Conservation (phyloP, 1,140 invertebrate genomes). For the Leptoteleia sp. region DNA sequence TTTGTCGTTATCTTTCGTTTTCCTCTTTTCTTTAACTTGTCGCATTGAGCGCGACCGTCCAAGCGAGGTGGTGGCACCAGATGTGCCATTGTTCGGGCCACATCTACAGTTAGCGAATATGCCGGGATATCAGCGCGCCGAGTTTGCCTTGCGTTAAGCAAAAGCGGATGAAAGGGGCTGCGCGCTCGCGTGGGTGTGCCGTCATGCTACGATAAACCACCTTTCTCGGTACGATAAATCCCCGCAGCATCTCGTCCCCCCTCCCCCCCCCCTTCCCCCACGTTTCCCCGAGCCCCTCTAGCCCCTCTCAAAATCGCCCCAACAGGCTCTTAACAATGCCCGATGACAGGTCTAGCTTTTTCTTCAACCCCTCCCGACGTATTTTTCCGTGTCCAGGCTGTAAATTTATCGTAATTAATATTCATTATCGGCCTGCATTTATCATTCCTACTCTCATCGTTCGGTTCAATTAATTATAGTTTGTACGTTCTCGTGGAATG, state of each 20-base stretch:
- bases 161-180: conserved; percentile 68
- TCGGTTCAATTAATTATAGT: too few relatives aligned
- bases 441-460: too few relatives aligned
- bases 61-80: conserved; percentile 67
- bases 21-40: conserved; percentile 63
- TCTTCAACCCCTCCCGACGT: conserved; percentile 47
- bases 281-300: conserved; percentile 17
- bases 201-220: conserved; percentile 70
- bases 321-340: conserved; percentile 62
- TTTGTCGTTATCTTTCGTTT: conserved; percentile 55
- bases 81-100: conserved; percentile 66
- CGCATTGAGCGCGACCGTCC: conserved; percentile 63
- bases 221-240: conserved; percentile 69
- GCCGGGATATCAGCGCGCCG: conserved; percentile 60
- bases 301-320: conserved; percentile 57
- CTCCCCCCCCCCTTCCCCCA: too few relatives aligned
- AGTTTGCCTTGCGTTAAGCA: conserved; percentile 60
- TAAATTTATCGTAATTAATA: conserved; percentile 55
- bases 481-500: too few relatives aligned
- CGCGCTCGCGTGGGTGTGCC: conserved; percentile 68
- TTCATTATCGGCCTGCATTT: too few relatives aligned
- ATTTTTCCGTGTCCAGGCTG: conserved; percentile 32
- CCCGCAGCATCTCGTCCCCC: conserved; percentile 58
- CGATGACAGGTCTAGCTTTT: conserved; percentile 67
- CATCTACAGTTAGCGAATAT: conserved; percentile 54